A percentile compares a stretch with the other conserved stretches of the same genome.
phyloP scores from a whole-genome alignment of 2,888 invertebrate species.

The Lasioglossum marginatum region DNA sequence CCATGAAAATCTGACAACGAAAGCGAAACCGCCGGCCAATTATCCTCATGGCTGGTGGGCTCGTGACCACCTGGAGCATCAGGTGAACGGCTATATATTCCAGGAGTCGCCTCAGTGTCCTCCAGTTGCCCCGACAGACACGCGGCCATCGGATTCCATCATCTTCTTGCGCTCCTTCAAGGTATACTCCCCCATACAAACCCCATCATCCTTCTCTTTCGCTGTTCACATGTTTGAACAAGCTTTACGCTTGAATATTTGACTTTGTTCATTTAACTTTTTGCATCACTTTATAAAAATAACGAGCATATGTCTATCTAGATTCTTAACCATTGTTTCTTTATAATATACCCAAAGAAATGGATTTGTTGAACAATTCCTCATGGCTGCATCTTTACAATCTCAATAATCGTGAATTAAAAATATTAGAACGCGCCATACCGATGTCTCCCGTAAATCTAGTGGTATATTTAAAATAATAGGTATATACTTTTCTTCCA shows the following conservation, averaged over 20 bases:
- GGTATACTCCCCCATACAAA: constrained; percentile 23
- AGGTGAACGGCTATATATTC: constrained; percentile 78
- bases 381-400: too few species aligned
- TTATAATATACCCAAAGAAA: too few species aligned
- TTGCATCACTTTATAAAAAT: too few species aligned
- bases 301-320: too few species aligned
- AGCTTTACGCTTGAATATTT: background rate
- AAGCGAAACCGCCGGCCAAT: constrained; percentile 83
- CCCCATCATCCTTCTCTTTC: background rate
- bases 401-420: too few species aligned
- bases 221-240: background rate
- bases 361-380: too few species aligned
- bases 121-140: constrained; percentile 70
- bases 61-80: constrained; percentile 70
- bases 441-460: too few species aligned
- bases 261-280: background rate
- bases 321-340: too few species aligned
- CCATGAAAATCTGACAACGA: constrained; percentile 81
- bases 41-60: constrained; percentile 74
- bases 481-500: constrained; percentile 33
- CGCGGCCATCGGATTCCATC: constrained; percentile 23
- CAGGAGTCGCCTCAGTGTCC: constrained; percentile 59
- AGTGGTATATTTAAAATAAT: too few species aligned
- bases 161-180: background rate
- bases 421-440: too few species aligned